phyloP scores from a whole-genome alignment of 2,113 vertebrate genomes.

The Struthidea cinerea region DNA sequence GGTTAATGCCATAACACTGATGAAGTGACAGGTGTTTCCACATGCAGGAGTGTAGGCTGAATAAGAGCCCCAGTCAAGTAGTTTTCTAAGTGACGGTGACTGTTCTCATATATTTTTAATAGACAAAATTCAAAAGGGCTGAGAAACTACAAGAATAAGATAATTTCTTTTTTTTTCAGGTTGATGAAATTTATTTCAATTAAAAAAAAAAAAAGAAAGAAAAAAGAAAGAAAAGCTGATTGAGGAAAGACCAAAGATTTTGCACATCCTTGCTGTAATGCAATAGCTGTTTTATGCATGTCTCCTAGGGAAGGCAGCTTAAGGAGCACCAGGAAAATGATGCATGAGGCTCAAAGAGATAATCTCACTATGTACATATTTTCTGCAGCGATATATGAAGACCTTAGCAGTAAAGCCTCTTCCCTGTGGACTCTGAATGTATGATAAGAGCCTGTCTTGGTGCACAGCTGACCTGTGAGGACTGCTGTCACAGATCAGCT shows the following conservation, averaged over 20 bases:
- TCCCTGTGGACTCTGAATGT: background rate
- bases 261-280: background rate
- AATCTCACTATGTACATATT: background rate
- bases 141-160: background rate
- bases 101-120: fast-evolving
- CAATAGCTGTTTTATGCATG: background rate
- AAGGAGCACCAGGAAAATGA: background rate
- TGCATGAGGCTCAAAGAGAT: background rate
- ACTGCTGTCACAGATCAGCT: background rate
- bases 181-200: background rate
- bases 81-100: background rate
- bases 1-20: background rate
- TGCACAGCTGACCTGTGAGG: background rate
- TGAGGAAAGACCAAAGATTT: background rate
- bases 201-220: background rate
- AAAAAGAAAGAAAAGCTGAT: background rate
- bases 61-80: background rate
- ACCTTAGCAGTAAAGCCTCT: background rate
- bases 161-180: background rate
- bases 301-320: background rate
- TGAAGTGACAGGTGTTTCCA: background rate
- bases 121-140: background rate
- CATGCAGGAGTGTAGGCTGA: background rate
- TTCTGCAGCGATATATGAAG: background rate
- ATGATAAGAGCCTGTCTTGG: background rate